phyloP scores from a whole-genome alignment of 2,888 invertebrate genomes.

The Eudemis profundana region DNA sequence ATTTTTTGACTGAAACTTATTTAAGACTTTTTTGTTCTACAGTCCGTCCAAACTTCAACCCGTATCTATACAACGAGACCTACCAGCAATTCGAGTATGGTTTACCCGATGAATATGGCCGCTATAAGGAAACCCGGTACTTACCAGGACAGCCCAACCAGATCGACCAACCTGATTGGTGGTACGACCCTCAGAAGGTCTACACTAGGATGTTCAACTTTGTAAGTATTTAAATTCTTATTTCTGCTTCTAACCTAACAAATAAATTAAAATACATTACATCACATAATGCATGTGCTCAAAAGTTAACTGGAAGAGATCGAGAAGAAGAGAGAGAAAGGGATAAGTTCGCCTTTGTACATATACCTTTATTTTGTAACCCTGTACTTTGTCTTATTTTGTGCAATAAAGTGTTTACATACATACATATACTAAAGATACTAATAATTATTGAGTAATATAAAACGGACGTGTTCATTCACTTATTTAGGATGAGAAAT shows the following conservation, averaged over 20 bases:
- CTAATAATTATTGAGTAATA: too few relatives aligned
- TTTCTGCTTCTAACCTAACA: too few relatives aligned
- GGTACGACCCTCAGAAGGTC: conserved; percentile 82
- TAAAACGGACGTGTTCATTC: not conserved
- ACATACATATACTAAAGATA: too few relatives aligned
- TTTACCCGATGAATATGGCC: conserved; percentile 60
- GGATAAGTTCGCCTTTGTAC: too few relatives aligned
- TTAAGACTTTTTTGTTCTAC: conserved; percentile 36
- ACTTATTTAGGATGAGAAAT: conserved; percentile 87
- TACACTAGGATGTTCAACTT: conserved; percentile 91
- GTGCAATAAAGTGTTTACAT: too few relatives aligned
- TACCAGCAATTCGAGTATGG: conserved; percentile 59
- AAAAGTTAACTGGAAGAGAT: too few relatives aligned
- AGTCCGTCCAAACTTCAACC: conserved; percentile 78
- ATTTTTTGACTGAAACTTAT: too few relatives aligned
- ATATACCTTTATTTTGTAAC: too few relatives aligned
- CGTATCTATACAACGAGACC: conserved; percentile 74
- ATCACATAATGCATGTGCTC: too few relatives aligned
- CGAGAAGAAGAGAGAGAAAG: too few relatives aligned
- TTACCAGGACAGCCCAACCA: conserved; percentile 79
- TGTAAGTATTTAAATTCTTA: conserved; percentile 72
- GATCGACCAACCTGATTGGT: conserved; percentile 83
- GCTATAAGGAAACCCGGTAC: conserved; percentile 51
- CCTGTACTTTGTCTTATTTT: too few relatives aligned
- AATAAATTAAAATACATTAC: too few relatives aligned